phyloP scores from a whole-genome alignment of 2,113 vertebrate species.

The Mesocricetus auratus region DNA sequence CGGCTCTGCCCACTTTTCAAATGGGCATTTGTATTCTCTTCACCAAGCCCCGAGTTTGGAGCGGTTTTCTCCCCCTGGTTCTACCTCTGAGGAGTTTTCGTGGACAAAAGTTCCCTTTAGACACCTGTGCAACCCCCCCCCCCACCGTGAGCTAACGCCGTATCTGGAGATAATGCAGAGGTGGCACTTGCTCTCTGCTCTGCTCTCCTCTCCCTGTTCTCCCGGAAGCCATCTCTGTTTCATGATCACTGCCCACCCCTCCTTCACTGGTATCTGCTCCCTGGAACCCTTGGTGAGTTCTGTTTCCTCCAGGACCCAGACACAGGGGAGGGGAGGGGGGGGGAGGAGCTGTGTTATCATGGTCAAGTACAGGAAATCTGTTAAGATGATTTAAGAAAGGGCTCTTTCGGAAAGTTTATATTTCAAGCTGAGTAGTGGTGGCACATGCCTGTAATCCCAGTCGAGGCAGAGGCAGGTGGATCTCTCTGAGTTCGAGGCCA shows the following conservation, averaged over 20 bases:
- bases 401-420: slow-evolving; percentile 56
- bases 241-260: background rate
- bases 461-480: background rate
- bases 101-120: slow-evolving; percentile 17
- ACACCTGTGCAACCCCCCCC: background rate
- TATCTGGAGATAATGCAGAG: background rate
- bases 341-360: background rate
- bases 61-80: slow-evolving; percentile 43
- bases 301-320: background rate
- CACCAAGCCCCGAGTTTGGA: background rate
- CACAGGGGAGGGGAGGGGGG: too few relatives aligned
- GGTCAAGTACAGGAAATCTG: slow-evolving; percentile 4
- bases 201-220: background rate
- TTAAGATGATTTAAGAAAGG: slow-evolving; percentile 34
- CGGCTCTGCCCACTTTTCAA: slow-evolving; percentile 44
- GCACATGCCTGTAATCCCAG: background rate
- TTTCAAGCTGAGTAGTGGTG: background rate
- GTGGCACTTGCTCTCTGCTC: background rate
- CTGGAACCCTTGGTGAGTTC: background rate
- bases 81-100: slow-evolving; percentile 49
- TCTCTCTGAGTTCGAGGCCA: background rate
- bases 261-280: background rate
- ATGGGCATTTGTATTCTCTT: slow-evolving; percentile 36
- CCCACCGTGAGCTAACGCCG: background rate
- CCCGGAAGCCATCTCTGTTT: background rate